Evolutionary conservation across 2,113 vertebrate species (phyloP), one percentile per base, ranked within the genome.

Genomic region (Pithys albifrons): DNA sequence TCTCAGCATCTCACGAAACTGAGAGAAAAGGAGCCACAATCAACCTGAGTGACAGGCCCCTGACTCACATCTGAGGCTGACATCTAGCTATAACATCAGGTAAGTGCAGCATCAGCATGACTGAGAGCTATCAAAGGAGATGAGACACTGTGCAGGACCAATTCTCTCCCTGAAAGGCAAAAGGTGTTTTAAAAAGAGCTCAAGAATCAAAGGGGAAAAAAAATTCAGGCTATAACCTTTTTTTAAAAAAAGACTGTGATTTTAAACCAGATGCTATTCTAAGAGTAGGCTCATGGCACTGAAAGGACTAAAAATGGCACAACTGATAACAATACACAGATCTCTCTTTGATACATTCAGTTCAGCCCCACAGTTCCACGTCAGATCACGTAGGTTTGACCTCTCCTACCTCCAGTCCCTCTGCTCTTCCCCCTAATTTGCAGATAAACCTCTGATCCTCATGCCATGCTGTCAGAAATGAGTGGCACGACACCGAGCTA

Each of bases 21-120:
- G 35, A 49, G 45, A 83, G 39, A n/a, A 3, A 4, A 57, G 62
- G 33, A 75, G 37, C 18, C 81, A 72, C 96, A 95, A 55, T 78
- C 71, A 67, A 81, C 24, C 39, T 72, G 95, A 94, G 43, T 91
- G 95, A 93, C 91, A 91, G 71, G 61, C 2, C 51, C 54, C 35
- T 33, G 76, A 74, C 51, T 64, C 94, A 93, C 83, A 95, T 95
- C 94, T 92, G 94, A 96, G 96, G 73, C 94, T 95, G 96, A 96
- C 95, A 95, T 88, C 95, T 95, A 97, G 94, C 96, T 95, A 87
- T 94, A 82, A 85, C 27, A 85, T 11, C 95, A 97, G 80, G 94
- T 89, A 96, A 96, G 89, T 91, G 87, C 95, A 96, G 78, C 49
- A 90, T 49, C 66, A 43, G 41, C 49, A 9, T 0, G 49, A 33